Conservation (phyloP, 1,140 invertebrate genomes). For the Bombus waltoni region DNA sequence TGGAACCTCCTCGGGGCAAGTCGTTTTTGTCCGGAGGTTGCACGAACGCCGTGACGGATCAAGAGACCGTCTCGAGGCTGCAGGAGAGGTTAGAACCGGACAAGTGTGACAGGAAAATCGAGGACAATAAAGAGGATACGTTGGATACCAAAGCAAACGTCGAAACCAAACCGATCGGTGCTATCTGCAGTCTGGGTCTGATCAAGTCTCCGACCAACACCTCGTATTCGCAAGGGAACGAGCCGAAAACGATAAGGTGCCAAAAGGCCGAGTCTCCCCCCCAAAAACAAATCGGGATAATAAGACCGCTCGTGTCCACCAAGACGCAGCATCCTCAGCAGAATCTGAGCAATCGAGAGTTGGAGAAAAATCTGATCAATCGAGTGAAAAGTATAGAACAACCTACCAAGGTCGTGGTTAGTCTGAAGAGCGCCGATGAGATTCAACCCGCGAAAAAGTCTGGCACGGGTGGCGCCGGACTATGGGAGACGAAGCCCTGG, state of each 20-base stretch:
- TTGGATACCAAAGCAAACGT: conserved; percentile 52
- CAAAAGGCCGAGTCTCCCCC: conserved; percentile 76
- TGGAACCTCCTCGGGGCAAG: conserved; percentile 37
- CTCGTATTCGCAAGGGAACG: conserved; percentile 72
- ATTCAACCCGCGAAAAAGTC: conserved; percentile 79
- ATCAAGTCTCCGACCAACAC: conserved; percentile 70
- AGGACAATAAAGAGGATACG: conserved; percentile 26
- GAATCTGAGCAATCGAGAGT: conserved; percentile 85
- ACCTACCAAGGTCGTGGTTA: conserved; percentile 83
- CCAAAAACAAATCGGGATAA: conserved; percentile 85
- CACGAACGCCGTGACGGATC: conserved; percentile 8
- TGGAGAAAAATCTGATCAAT: conserved; percentile 89
- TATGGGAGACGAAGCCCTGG: conserved; percentile 84
- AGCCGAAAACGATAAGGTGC: conserved; percentile 74
- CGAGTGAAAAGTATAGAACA: conserved; percentile 85
- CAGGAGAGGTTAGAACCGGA: conserved; percentile 58
- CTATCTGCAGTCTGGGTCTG: conserved; percentile 73
- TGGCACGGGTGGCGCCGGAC: conserved; percentile 74
- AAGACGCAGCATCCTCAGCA: conserved; percentile 79
- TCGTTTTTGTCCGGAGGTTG: conserved; percentile 19
- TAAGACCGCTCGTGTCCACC: conserved; percentile 84
- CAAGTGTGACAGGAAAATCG: conserved; percentile 41
- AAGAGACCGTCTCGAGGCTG: conserved; percentile 37
- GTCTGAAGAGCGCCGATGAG: conserved; percentile 80
- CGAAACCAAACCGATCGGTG: conserved; percentile 71